Percentiles rank a stretch among this genome's conserved stretches.
Conservation (phyloP, 2,113 vertebrate genomes). For the Hepsetus odoe region DNA sequence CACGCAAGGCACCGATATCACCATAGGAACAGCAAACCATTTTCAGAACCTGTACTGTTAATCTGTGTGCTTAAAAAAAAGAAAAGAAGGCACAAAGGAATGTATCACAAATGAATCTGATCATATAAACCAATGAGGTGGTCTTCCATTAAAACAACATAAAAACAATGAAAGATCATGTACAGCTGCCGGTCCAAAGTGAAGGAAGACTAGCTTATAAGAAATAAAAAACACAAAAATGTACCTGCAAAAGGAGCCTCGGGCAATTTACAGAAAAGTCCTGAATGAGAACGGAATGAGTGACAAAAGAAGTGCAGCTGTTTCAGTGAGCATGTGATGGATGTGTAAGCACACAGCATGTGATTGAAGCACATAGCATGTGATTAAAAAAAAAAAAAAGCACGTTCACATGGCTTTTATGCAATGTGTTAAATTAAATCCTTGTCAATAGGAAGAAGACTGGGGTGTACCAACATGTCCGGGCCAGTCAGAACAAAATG, state of each 20-base stretch:
- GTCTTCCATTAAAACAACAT: slow-evolving; percentile 20
- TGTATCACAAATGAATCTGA: neutral
- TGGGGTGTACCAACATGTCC: neutral
- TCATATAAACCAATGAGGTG: neutral
- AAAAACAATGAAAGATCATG: neutral
- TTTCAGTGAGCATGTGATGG: neutral
- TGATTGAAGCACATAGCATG: neutral
- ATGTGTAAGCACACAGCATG: neutral
- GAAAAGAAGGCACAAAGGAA: neutral
- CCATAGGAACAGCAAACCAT: slow-evolving; percentile 2
- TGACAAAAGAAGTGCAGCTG: neutral
- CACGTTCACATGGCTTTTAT: neutral
- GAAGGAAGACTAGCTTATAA: slow-evolving; percentile 27
- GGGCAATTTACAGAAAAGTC: neutral
- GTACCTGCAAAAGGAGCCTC: neutral
- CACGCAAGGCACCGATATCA: slow-evolving; percentile 3
- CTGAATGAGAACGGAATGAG: neutral
- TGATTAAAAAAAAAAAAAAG: neutral
- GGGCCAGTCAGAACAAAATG: neutral
- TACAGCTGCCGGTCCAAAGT: slow-evolving; percentile 3
- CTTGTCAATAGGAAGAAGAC: neutral
- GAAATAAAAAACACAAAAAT: neutral
- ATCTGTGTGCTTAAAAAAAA: neutral
- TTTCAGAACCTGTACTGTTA: neutral
- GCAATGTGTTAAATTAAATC: neutral